Base-by-base conservation (phyloP, 2,113 vertebrate species). In the Pagrus major region DNA sequence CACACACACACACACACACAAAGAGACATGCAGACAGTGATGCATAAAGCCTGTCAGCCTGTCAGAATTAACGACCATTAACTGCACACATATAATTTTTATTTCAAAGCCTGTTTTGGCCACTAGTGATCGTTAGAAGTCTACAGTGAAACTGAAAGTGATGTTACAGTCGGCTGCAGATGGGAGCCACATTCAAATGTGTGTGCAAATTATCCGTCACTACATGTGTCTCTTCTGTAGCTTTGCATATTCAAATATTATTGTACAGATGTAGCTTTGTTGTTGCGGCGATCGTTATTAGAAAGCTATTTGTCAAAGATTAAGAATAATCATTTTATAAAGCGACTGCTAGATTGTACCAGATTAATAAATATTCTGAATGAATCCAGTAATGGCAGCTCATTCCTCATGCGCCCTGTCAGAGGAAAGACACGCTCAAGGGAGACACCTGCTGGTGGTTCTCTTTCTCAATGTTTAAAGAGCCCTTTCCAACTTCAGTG, bases 401-500 rank as follows among this genome's bases (percentile, higher is more conserved):
- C 25, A n/a, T 46, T 37, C 25, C 27, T 72, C 31, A 11, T 78
- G 14, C 52, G n/a, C 20, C 11, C 15, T 61, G 8, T 16, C 7
- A 63, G 35, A 7, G 9, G 25, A 23, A 51, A 71, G 46, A 35
- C 2, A 1, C 42, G 72, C 91, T 91, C 80, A 83, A 81, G 76
- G 69, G 91, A 78, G 94, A 91, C 94, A 90, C 73, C 95, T 95
- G 87, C 90, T 94, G 93, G 93, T 81, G 14, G 59, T 58, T 27
- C 9, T 49, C 6, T 15, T 5, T 67, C 14, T 27, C 35, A 35
- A 35, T 31, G 23, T 60, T 76, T 27, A 56, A 55, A 52, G 1
- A 20, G 0, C 16, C 25, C 10, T 15, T 9, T 58, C 5, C 8
- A 70, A 65, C 63, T 64, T 60, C 7, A 47, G 3, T 52, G 10